phyloP scores from a whole-genome alignment of 1,140 invertebrate genomes.

The Camponotus pennsylvanicus region DNA sequence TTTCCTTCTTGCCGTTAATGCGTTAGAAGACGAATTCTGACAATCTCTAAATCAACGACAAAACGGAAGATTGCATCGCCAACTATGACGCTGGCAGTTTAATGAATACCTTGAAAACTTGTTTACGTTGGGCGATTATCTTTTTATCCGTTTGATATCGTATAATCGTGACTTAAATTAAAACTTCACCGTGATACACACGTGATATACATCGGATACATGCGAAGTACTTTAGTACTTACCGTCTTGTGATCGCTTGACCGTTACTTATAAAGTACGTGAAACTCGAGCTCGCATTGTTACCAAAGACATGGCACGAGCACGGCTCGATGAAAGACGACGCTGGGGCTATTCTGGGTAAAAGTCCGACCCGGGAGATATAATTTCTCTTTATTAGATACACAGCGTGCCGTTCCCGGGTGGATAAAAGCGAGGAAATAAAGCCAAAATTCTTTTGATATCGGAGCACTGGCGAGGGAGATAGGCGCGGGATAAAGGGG shows the following conservation, averaged over 20 bases:
- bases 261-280: slow-evolving; percentile 33
- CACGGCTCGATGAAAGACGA: slow-evolving; percentile 58
- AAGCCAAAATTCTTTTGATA: slow-evolving; percentile 77
- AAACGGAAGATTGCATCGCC: too few relatives aligned
- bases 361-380: slow-evolving; percentile 65
- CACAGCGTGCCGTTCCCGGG: slow-evolving; percentile 66
- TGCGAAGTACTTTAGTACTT: neutral
- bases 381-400: slow-evolving; percentile 81
- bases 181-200: neutral
- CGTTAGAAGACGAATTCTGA: neutral
- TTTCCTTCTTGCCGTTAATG: slow-evolving; percentile 10
- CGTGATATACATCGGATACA: too few relatives aligned
- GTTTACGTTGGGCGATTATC: neutral
- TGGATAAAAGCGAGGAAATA: slow-evolving; percentile 75
- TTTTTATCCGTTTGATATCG: neutral
- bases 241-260: slow-evolving; percentile 15
- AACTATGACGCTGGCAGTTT: neutral
- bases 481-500: slow-evolving; percentile 71
- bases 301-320: slow-evolving; percentile 4
- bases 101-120: neutral
- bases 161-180: neutral
- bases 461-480: slow-evolving; percentile 44
- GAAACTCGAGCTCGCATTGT: slow-evolving; percentile 42
- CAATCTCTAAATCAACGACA: neutral
- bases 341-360: slow-evolving; percentile 57